These are phyloP conservation scores for Eupsilia transversa DNA, from an alignment of 2,888 invertebrate genomes.

Conservation along the genomic window DNA sequence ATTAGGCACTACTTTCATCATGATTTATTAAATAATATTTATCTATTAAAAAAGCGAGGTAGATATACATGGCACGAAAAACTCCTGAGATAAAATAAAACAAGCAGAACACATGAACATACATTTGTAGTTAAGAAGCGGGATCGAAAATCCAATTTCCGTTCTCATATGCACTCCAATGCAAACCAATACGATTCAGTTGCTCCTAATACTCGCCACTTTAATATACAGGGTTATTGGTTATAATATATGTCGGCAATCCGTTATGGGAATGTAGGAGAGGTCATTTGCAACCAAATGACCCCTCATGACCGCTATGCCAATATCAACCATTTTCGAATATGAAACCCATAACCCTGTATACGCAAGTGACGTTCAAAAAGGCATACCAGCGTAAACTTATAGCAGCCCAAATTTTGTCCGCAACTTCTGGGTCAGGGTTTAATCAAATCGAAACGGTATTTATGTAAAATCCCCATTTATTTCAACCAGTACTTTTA, in stretches of 20 bases:
- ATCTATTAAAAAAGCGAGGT: not conserved
- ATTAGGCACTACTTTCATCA: not conserved
- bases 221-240: too few relatives aligned
- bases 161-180: constrained; percentile 64
- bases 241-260: too few relatives aligned
- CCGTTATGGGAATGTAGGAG: too few relatives aligned
- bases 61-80: not conserved
- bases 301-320: too few relatives aligned
- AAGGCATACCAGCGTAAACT: constrained; percentile 13
- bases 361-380: constrained; percentile 45
- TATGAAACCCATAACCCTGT: too few relatives aligned
- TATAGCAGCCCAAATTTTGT: constrained; percentile 5
- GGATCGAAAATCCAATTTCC: constrained; percentile 71
- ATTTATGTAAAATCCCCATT: not conserved
- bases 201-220: constrained; percentile 63
- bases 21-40: too few relatives aligned
- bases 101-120: not conserved
- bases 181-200: constrained; percentile 67
- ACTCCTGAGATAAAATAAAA: not conserved
- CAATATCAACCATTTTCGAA: too few relatives aligned
- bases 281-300: too few relatives aligned
- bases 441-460: constrained; percentile 9
- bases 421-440: constrained; percentile 12
- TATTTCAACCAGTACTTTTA: not conserved
- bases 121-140: constrained; percentile 2